Percentiles rank a stretch among this genome's conserved stretches.
Conservation (phyloP, 2,113 vertebrate genomes). For the Calidris pygmaea region DNA sequence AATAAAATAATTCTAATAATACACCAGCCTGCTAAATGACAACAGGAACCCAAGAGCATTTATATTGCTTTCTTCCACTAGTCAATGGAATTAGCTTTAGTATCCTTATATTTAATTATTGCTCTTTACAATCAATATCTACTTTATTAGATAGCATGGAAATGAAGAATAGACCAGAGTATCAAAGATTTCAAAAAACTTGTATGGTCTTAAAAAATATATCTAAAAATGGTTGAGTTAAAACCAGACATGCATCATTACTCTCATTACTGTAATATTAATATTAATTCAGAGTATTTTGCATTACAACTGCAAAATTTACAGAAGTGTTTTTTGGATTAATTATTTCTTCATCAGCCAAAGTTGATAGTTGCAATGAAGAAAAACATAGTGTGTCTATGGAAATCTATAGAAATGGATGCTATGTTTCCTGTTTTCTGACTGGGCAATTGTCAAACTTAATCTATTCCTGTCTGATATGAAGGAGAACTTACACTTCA, state of each 20-base stretch:
- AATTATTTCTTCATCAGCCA: neutral
- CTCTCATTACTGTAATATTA: neutral
- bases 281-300: neutral
- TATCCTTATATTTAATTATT: constrained; percentile 32
- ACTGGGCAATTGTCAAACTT: neutral
- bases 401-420: neutral
- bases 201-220: neutral
- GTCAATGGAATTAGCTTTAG: constrained; percentile 52
- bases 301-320: neutral
- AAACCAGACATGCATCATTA: neutral
- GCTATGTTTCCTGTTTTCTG: neutral
- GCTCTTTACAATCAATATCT: constrained; percentile 39
- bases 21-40: neutral
- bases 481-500: neutral
- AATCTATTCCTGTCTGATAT: neutral
- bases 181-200: neutral
- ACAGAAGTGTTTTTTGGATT: neutral
- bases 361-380: neutral
- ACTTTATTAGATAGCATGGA: constrained; percentile 51
- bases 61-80: constrained; percentile 5
- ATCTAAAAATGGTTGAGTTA: neutral
- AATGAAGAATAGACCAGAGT: neutral
- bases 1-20: neutral
- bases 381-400: neutral
- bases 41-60: constrained; percentile 1